Percentiles rank a stretch among this genome's conserved stretches.
phyloP scores from a whole-genome alignment of 2,888 invertebrate species.

The Brenthis hecate region DNA sequence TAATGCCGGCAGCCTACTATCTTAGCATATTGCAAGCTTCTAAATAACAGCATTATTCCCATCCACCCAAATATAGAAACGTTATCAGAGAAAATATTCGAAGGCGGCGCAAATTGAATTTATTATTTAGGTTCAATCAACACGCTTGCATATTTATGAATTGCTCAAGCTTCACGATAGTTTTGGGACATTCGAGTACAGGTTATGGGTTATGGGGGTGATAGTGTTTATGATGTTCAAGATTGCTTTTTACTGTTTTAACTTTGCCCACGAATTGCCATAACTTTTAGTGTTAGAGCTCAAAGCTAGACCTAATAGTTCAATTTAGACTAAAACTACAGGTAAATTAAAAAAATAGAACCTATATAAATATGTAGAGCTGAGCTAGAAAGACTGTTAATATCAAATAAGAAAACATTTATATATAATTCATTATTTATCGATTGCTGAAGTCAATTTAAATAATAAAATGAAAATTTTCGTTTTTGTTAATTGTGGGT shows the following conservation, averaged over 20 bases:
- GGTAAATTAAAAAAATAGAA: no score
- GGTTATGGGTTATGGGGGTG: constrained; percentile 13
- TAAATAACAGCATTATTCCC: constrained; percentile 79
- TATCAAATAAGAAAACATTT: no score
- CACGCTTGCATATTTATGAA: constrained; percentile 51
- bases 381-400: no score
- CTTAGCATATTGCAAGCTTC: constrained; percentile 81
- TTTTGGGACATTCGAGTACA: constrained; percentile 14
- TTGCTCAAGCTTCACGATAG: constrained; percentile 42
- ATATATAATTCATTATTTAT: no score
- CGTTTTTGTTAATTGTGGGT: no score
- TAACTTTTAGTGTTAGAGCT: no score
- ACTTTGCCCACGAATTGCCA: not conserved
- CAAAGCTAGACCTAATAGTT: no score
- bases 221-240: not conserved
- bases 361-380: no score
- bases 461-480: no score
- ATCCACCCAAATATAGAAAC: constrained; percentile 72
- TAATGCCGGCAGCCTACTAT: constrained; percentile 79
- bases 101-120: constrained; percentile 77
- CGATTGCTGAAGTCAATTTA: no score
- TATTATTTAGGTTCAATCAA: constrained; percentile 78
- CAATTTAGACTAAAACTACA: no score
- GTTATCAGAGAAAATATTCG: constrained; percentile 75
- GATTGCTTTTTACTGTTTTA: constrained; percentile 3